These are phyloP conservation scores for Pogona vitticeps DNA, from an alignment of 2,113 vertebrate species.

Conservation along the genomic window DNA sequence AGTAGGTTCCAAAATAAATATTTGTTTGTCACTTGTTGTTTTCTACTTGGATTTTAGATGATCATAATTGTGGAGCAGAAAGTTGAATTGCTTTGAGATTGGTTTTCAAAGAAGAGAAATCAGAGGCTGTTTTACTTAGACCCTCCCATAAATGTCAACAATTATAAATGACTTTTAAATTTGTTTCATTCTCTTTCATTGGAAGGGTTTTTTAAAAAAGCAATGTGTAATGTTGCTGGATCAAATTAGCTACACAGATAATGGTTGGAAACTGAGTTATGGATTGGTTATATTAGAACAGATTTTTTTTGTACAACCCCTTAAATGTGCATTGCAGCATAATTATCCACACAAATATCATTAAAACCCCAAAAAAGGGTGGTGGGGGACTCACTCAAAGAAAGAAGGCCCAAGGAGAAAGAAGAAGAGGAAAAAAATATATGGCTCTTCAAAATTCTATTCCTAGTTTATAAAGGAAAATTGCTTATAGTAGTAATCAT, in stretches of 20 bases:
- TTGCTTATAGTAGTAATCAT: neutral
- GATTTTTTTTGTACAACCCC: neutral
- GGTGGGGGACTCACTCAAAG: neutral
- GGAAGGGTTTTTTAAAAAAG: neutral
- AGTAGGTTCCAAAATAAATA: conserved; percentile 16
- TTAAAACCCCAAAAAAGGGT: neutral
- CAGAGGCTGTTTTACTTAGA: conserved; percentile 22
- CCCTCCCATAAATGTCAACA: conserved; percentile 19
- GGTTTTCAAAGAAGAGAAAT: neutral
- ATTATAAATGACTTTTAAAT: conserved; percentile 10
- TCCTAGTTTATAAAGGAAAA: neutral
- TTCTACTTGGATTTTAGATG: conserved; percentile 1
- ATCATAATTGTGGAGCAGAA: conserved; percentile 13
- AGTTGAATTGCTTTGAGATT: conserved; percentile 20
- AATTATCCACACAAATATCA: conserved; percentile 8
- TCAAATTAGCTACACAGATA: conserved; percentile 30
- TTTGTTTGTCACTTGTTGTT: conserved; percentile 13
- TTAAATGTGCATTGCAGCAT: conserved; percentile 9
- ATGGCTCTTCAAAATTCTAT: neutral
- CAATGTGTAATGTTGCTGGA: conserved; percentile 21
- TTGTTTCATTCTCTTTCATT: neutral
- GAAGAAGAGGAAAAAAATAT: neutral
- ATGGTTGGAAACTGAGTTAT: conserved; percentile 27
- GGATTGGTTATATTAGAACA: neutral
- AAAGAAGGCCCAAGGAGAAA: neutral